These are phyloP conservation scores for Perccottus glenii DNA, from an alignment of 2,113 vertebrate genomes.

Conservation along the genomic window DNA sequence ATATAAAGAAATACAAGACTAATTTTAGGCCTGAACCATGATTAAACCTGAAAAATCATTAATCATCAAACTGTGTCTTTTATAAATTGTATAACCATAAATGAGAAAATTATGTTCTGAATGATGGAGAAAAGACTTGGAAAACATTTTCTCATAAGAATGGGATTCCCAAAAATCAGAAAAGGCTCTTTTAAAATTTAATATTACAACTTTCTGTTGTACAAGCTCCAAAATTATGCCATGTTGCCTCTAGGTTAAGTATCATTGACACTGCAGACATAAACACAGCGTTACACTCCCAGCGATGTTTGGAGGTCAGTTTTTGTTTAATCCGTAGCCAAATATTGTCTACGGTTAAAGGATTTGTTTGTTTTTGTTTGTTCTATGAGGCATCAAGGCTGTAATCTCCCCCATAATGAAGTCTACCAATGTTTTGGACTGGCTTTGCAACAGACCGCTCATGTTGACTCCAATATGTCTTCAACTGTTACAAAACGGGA, in stretches of 20 bases:
- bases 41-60: too few species aligned
- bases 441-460: neutral
- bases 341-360: constrained; percentile 11
- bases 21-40: too few species aligned
- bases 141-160: too few species aligned
- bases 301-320: constrained; percentile 35
- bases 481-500: neutral
- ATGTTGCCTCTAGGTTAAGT: neutral
- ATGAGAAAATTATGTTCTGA: too few species aligned
- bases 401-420: neutral
- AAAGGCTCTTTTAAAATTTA: too few species aligned
- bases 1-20: too few species aligned
- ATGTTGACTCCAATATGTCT: neutral
- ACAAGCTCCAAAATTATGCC: neutral
- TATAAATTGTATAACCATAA: too few species aligned
- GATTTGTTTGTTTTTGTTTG: neutral
- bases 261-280: constrained; percentile 17
- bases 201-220: neutral
- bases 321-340: constrained; percentile 11
- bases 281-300: neutral
- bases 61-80: too few species aligned
- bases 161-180: too few species aligned
- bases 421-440: neutral
- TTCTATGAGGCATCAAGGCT: neutral
- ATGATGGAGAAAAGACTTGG: too few species aligned